Evolutionary conservation across 2,797 vertebrate species (phyloP).

Genomic region (Eulemur coronatus): DNA sequence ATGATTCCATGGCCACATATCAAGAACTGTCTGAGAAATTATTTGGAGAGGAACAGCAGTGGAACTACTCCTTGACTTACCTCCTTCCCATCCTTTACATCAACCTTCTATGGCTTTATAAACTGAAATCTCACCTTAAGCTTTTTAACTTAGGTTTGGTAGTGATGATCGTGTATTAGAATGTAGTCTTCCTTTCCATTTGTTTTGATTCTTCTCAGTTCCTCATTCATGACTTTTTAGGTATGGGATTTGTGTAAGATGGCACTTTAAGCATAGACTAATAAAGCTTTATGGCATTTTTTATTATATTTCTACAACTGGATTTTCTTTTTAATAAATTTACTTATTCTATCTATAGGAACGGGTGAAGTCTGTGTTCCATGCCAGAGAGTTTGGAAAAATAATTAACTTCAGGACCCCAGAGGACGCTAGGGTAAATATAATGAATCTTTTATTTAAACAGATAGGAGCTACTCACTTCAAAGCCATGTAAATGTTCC

Average conservation of each 20-base stretch:
- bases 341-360: constrained; percentile 87
- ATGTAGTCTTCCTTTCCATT: not conserved
- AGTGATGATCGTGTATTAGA: not conserved
- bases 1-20: not conserved
- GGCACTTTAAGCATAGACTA: not conserved
- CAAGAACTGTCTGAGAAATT: not conserved
- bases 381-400: constrained; percentile 99
- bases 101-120: not conserved
- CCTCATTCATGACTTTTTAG: not conserved
- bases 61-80: not conserved
- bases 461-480: constrained; percentile 17
- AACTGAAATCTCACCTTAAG: not conserved
- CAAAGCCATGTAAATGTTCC: not conserved
- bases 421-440: constrained; percentile 93
- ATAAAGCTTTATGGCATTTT: not conserved
- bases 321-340: constrained; percentile 63
- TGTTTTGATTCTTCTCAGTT: constrained; percentile 18
- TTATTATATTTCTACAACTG: constrained; percentile 39
- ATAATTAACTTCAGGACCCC: constrained; percentile 97
- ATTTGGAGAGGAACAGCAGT: not conserved
- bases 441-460: constrained; percentile 56
- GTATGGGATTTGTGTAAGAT: not conserved
- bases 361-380: constrained; percentile 97
- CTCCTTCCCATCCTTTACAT: not conserved
- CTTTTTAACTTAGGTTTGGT: not conserved